These are phyloP conservation scores for Mastomys coucha DNA, from an alignment of 2,113 vertebrate genomes.

Conservation along the genomic window DNA sequence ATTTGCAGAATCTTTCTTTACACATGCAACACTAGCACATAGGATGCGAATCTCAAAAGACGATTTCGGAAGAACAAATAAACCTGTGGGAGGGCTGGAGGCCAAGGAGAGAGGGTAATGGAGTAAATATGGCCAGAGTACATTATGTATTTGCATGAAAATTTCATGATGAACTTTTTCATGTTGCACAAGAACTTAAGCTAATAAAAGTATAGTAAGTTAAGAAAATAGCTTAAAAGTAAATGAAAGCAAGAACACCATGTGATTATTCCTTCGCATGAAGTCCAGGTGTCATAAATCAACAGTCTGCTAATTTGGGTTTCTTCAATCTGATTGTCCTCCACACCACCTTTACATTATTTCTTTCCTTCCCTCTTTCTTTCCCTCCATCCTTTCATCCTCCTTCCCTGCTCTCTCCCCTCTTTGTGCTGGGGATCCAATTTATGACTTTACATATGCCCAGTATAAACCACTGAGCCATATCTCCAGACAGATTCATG, in stretches of 20 bases:
- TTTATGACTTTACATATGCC: not conserved
- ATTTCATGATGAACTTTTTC: not conserved
- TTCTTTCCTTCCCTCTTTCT: not conserved
- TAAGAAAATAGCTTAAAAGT: not conserved
- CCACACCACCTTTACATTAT: not conserved
- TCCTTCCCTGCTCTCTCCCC: not conserved
- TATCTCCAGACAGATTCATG: not conserved
- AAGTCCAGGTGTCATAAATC: constrained; percentile 2
- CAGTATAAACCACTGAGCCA: not conserved
- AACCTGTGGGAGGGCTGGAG: not conserved
- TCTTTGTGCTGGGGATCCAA: not conserved
- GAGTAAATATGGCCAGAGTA: not conserved
- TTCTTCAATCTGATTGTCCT: not conserved
- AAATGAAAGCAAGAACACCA: not conserved
- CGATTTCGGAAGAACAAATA: not conserved
- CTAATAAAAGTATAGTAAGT: not conserved
- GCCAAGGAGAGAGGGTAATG: not conserved
- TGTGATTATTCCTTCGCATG: not conserved
- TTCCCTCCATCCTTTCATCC: not conserved
- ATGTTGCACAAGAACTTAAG: not conserved
- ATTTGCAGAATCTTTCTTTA: not conserved
- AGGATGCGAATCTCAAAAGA: not conserved
- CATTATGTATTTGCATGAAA: not conserved
- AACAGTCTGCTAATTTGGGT: not conserved
- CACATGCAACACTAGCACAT: not conserved